Percentiles rank a stretch among this genome's conserved stretches.
Conservation (phyloP, 2,888 invertebrate species). For the Myathropa florea region DNA sequence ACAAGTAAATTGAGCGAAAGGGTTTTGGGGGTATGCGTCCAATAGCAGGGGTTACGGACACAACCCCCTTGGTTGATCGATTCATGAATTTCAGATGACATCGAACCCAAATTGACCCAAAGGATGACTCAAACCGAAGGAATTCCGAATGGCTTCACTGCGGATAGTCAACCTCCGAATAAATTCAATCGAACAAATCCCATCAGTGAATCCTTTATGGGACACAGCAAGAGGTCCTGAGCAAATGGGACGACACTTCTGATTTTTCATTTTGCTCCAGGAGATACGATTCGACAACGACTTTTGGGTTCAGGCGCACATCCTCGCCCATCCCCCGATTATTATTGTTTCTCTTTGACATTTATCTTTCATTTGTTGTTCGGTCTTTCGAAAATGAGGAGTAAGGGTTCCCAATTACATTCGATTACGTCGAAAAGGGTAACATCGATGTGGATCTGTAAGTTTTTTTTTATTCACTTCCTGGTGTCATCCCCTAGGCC, state of each 20-base stretch:
- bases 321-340: not conserved
- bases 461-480: constrained; percentile 7
- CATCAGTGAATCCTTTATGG: constrained; percentile 55
- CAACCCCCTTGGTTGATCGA: constrained; percentile 28
- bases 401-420: constrained; percentile 43
- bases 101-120: constrained; percentile 55
- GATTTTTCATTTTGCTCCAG: constrained; percentile 27
- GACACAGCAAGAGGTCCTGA: constrained; percentile 2
- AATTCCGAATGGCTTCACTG: not conserved
- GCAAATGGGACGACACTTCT: constrained; percentile 31
- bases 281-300: constrained; percentile 29
- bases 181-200: constrained; percentile 65
- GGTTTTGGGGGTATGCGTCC: not conserved
- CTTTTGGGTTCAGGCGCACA: constrained; percentile 3
- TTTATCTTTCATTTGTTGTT: constrained; percentile 22
- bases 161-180: constrained; percentile 13
- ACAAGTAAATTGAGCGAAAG: constrained; percentile 33
- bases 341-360: constrained; percentile 39
- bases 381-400: constrained; percentile 13
- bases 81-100: constrained; percentile 66
- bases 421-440: constrained; percentile 48
- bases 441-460: not conserved
- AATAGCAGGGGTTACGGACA: not conserved
- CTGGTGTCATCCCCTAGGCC: not conserved
- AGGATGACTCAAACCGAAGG: constrained; percentile 32